Evolutionary conservation across 1,140 invertebrate species (phyloP).

Genomic region (Oryctes rhinoceros): DNA sequence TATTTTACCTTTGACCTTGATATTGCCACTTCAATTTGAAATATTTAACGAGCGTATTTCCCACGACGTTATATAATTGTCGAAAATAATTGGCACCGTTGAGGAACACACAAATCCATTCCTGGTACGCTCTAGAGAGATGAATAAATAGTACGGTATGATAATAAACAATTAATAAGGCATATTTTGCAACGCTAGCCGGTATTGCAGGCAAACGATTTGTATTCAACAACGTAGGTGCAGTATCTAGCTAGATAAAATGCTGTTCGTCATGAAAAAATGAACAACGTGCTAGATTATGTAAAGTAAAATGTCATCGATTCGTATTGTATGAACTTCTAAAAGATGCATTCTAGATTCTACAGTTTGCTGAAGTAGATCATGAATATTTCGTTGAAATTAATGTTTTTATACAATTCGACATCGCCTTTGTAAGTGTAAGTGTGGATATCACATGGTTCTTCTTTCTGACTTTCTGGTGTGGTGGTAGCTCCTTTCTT

Average conservation of each 20-base stretch:
- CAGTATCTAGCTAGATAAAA: not conserved
- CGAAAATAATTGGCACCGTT: not conserved
- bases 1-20: not conserved
- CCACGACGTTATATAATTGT: not conserved
- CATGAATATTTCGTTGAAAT: no score
- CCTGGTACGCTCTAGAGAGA: no score
- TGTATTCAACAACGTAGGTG: slow-evolving; percentile 3
- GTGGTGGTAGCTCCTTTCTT: no score
- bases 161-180: slow-evolving; percentile 18
- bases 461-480: no score
- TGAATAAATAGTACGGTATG: not conserved
- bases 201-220: not conserved
- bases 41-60: not conserved
- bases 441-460: no score
- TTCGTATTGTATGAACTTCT: not conserved
- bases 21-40: not conserved
- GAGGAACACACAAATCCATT: no score
- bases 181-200: not conserved
- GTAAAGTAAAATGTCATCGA: slow-evolving; percentile 1
- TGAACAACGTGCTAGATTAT: not conserved
- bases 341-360: no score
- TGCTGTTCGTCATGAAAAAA: not conserved
- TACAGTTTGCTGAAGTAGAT: no score
- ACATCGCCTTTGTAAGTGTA: no score
- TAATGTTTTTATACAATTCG: no score